Base-by-base conservation (phyloP, 2,113 vertebrate species). In the Myotis yumanensis region DNA sequence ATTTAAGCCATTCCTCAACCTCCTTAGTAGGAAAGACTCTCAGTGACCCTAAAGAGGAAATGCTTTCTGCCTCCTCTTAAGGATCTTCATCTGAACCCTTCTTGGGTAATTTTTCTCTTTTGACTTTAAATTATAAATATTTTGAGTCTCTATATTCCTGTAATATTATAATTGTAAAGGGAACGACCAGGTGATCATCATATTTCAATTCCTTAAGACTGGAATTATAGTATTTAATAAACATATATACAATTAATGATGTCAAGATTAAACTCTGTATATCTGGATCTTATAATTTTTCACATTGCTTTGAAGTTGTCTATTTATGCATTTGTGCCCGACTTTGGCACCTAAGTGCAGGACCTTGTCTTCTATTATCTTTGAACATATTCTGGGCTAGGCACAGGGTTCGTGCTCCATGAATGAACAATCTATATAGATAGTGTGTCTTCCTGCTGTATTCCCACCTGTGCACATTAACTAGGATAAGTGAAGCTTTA, bases 41-140 rank as follows among this genome's bases (percentile, higher is more conserved):
- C 51, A 52, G 0, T 82, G 40, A 35, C 2, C 7, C 16, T 35
- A 52, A 75, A 51, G 2, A 71, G n/a, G 17, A 90, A 75, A 86
- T 40, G 32, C 4, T 57, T 71, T 46, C 54, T 71, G 10, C 11
- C 1, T 82, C 11, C 16, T 32, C 6, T 92, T 66, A 71, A 43
- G 2, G 0, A 73, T 76, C 22, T 88, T 84, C 3, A 72, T 20
- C 66, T 85, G 37, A 95, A 62, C 2, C 3, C 9, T 64, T 48
- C 25, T 88, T 85, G 23, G 11, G 81, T 8, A 3, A 73, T 1
- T 83, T 76, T 89, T 59, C 14, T 77, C 16, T 89, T 89, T 40
- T 91, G 18, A 73, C 5, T 57, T 95, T 68, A 62, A 69, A 68
- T 85, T 93, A 59, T 40, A 68, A 77, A 72, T 15, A 62, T 54